phyloP scores from a whole-genome alignment of 1,140 invertebrate genomes.

The Thaumatotibia leucotreta region DNA sequence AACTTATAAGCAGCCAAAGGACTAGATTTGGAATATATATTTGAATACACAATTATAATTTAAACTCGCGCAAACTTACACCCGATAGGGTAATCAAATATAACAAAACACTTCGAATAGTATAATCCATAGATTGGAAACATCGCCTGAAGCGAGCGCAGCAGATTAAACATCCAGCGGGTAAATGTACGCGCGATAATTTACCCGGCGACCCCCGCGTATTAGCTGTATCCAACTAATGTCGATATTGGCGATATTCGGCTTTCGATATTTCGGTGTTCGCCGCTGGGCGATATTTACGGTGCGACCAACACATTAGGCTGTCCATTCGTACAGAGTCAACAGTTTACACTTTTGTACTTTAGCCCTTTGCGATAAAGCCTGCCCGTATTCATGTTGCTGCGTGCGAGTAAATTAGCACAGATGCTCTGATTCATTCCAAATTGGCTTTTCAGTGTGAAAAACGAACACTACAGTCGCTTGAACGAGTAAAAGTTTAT shows the following conservation, averaged over 20 bases:
- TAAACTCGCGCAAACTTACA: neutral
- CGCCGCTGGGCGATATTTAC: constrained; percentile 53
- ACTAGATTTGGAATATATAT: too few relatives aligned
- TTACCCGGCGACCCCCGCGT: constrained; percentile 74
- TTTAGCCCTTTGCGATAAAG: neutral
- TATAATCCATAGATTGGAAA: constrained; percentile 3
- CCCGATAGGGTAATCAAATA: constrained; percentile 4
- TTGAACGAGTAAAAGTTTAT: constrained; percentile 65
- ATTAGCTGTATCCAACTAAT: constrained; percentile 76
- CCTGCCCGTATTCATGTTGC: neutral
- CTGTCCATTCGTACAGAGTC: constrained; percentile 70
- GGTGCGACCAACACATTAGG: constrained; percentile 70
- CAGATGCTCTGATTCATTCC: constrained; percentile 76
- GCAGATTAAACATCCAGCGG: constrained; percentile 76
- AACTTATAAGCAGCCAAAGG: too few relatives aligned
- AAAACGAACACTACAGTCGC: constrained; percentile 48
- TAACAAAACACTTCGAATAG: constrained; percentile 2
- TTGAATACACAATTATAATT: neutral
- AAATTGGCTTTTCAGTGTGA: constrained; percentile 74
- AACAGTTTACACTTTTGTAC: neutral
- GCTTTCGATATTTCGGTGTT: constrained; percentile 51
- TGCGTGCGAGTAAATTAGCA: constrained; percentile 64
- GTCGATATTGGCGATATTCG: constrained; percentile 73
- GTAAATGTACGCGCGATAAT: constrained; percentile 76
- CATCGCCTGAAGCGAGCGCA: constrained; percentile 38